These are phyloP conservation scores for Anthonomus grandis DNA, from an alignment of 1,140 invertebrate genomes.

Conservation along the genomic window DNA sequence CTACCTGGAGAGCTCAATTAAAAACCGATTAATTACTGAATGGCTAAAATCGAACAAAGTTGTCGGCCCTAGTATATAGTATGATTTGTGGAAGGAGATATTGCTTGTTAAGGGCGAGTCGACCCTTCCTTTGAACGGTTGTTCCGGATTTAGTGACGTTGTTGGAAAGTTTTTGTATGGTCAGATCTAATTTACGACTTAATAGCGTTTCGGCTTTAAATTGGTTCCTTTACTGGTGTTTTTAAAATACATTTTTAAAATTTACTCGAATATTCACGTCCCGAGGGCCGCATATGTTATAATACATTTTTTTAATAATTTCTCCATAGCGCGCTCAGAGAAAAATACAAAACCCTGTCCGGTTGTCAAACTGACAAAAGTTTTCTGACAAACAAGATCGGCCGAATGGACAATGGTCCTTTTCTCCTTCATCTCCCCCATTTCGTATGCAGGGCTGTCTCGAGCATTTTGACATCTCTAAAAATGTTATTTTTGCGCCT, in stretches of 20 bases:
- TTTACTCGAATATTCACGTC: background rate
- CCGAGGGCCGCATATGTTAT: no score
- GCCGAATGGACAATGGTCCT: conserved; percentile 37
- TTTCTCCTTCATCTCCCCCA: conserved; percentile 10
- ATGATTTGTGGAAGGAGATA: conserved; percentile 42
- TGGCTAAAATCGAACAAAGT: conserved; percentile 42
- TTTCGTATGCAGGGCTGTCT: conserved; percentile 23
- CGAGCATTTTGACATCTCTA: conserved; percentile 27
- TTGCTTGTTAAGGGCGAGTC: conserved; percentile 27
- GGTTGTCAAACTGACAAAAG: conserved; percentile 44
- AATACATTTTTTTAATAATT: background rate
- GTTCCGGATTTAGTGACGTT: conserved; percentile 10
- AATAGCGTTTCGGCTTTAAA: background rate
- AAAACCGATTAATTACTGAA: conserved; percentile 45
- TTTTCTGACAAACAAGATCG: conserved; percentile 44
- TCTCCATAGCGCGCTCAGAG: background rate
- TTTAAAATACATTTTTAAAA: no score
- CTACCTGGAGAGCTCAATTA: conserved; percentile 39
- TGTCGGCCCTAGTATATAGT: conserved; percentile 34
- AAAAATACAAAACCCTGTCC: conserved; percentile 40
- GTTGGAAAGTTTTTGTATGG: conserved; percentile 2
- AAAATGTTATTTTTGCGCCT: conserved; percentile 26
- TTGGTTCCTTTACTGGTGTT: no score
- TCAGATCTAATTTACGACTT: no score
- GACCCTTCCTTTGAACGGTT: conserved; percentile 6